Evolutionary conservation across 2,888 invertebrate species (phyloP).

Genomic region (Fragum fragum): DNA sequence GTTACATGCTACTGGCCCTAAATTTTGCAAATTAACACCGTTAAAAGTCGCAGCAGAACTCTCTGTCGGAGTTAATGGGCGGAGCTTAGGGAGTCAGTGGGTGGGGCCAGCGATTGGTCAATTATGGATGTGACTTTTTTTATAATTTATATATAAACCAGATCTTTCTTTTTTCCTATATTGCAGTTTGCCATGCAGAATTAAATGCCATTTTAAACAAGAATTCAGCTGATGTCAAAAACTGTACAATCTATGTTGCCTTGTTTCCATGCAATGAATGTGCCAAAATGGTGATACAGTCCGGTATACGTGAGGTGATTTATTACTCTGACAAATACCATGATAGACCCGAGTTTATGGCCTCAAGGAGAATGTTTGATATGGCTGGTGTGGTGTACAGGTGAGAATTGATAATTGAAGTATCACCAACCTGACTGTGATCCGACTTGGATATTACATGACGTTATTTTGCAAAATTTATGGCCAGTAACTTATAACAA

Average conservation of each 20-base stretch:
- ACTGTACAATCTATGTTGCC: slow-evolving; percentile 95
- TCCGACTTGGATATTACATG: no score
- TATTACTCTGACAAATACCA: slow-evolving; percentile 95
- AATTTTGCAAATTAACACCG: no score
- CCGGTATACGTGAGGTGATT: slow-evolving; percentile 91
- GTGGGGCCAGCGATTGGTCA: no score
- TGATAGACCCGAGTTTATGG: slow-evolving; percentile 90
- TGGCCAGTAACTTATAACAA: no score
- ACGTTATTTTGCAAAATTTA: no score
- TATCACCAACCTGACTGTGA: no score
- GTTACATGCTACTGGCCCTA: no score
- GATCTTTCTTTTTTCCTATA: neutral
- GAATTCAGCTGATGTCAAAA: slow-evolving; percentile 92
- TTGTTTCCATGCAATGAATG: slow-evolving; percentile 99
- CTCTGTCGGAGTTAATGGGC: no score
- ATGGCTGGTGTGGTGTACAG: slow-evolving; percentile 91
- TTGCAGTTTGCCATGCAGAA: slow-evolving; percentile 98
- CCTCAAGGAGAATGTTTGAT: slow-evolving; percentile 94
- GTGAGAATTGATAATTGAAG: slow-evolving; percentile 37
- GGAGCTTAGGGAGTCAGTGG: no score
- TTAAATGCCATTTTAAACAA: slow-evolving; percentile 98
- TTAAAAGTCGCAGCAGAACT: no score
- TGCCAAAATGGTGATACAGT: slow-evolving; percentile 98
- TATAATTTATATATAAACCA: no score
- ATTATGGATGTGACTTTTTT: no score